Percentiles rank a stretch among this genome's conserved stretches.
Conservation (phyloP, 2,113 vertebrate species). For the Callospermophilus lateralis region DNA sequence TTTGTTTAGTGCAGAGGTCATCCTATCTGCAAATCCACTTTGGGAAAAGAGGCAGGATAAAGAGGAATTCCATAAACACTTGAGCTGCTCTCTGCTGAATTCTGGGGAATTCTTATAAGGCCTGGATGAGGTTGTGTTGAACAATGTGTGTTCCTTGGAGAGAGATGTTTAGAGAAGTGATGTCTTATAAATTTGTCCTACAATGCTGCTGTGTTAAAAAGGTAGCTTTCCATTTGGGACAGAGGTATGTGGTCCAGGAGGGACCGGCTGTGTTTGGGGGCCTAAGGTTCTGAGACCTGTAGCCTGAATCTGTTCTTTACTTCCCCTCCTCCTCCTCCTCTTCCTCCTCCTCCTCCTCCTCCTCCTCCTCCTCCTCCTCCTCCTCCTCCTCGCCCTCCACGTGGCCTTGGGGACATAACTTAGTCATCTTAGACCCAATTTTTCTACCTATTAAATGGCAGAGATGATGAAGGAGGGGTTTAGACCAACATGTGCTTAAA, state of each 20-base stretch:
- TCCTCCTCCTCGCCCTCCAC: too few species aligned
- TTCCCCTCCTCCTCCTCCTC: too few species aligned
- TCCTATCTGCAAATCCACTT: not conserved
- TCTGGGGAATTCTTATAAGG: not conserved
- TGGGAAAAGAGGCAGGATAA: not conserved
- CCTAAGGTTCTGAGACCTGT: not conserved
- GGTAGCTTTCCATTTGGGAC: not conserved
- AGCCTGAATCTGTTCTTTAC: not conserved
- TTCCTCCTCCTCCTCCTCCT: not conserved
- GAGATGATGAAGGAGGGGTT: not conserved
- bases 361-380: too few species aligned
- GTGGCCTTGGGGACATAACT: not conserved
- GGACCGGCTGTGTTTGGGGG: not conserved
- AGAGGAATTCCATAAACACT: not conserved
- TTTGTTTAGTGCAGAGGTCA: not conserved
- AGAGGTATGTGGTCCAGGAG: not conserved
- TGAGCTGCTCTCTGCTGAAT: not conserved
- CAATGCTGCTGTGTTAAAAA: not conserved
- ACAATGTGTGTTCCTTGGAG: constrained; percentile 53
- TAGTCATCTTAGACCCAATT: not conserved
- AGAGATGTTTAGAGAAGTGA: constrained; percentile 33
- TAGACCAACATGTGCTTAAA: not conserved
- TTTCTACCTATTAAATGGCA: not conserved
- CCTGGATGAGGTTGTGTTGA: not conserved
- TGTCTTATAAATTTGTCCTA: constrained; percentile 15